Conservation (phyloP, 1,140 invertebrate genomes). For the Conus betulinus region DNA sequence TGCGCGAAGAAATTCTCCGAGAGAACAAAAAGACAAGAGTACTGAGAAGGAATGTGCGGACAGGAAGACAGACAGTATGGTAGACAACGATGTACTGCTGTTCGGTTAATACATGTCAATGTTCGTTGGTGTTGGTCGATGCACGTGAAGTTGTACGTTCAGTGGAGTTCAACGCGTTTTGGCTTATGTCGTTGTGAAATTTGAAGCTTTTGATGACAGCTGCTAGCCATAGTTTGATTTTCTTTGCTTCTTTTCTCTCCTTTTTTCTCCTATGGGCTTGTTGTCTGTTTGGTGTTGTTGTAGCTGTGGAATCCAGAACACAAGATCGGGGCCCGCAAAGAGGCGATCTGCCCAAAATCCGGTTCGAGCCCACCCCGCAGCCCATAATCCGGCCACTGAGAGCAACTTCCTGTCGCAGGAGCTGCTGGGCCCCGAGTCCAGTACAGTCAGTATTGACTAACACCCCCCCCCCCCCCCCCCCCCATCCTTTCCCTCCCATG, state of each 20-base stretch:
- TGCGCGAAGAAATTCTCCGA: too few relatives aligned
- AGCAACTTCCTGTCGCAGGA: constrained; percentile 65
- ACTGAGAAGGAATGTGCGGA: too few relatives aligned
- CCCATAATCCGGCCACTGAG: constrained; percentile 59
- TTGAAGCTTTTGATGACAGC: not conserved
- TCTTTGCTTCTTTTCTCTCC: not conserved
- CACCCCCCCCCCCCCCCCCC: not conserved
- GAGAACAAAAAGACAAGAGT: too few relatives aligned
- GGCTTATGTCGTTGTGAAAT: too few relatives aligned
- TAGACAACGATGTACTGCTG: too few relatives aligned
- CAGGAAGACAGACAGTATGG: too few relatives aligned
- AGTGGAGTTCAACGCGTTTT: too few relatives aligned
- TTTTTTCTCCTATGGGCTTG: not conserved
- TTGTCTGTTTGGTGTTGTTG: constrained; percentile 38
- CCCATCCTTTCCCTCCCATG: not conserved
- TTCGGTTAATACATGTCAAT: too few relatives aligned
- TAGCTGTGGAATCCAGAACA: constrained; percentile 38
- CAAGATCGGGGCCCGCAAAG: constrained; percentile 50
- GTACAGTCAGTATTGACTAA: constrained; percentile 29
- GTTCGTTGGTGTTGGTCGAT: too few relatives aligned
- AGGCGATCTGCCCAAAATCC: constrained; percentile 62
- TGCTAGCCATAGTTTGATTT: not conserved
- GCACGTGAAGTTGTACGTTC: too few relatives aligned
- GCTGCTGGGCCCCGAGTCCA: constrained; percentile 44
- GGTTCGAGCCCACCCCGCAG: constrained; percentile 63